Evolutionary conservation across 2,113 vertebrate genomes (phyloP).

Genomic region (Alethe diademata): DNA sequence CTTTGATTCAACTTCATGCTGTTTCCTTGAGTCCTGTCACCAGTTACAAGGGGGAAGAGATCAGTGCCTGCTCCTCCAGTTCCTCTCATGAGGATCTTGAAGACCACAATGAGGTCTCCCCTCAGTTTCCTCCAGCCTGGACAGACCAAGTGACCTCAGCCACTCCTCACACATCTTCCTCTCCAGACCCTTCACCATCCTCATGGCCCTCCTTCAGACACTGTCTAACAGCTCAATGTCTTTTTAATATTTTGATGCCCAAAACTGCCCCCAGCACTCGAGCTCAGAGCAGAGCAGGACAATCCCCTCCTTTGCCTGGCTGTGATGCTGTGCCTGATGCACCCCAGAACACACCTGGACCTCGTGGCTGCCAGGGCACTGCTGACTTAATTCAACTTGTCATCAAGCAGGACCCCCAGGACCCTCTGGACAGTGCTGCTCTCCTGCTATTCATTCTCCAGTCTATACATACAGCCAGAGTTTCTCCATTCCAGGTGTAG

Average conservation of each 20-base stretch:
- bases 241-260: background rate
- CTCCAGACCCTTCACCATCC: background rate
- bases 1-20: background rate
- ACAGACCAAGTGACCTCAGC: background rate
- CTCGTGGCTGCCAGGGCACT: background rate
- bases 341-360: accelerated
- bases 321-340: accelerated
- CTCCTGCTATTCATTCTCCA: background rate
- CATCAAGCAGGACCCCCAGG: accelerated
- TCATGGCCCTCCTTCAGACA: background rate
- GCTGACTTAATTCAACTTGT: background rate
- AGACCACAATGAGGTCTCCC: background rate
- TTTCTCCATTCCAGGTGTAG: background rate
- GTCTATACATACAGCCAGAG: background rate
- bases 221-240: background rate
- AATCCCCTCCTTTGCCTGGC: accelerated
- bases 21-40: background rate
- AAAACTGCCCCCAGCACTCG: accelerated
- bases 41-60: background rate
- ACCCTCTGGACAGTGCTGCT: background rate
- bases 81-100: background rate
- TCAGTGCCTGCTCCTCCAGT: background rate
- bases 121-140: background rate
- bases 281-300: accelerated
- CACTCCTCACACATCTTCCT: accelerated